Percentiles rank a stretch among this genome's conserved stretches.
Conservation (phyloP, 2,888 invertebrate genomes). For the Polyploca ridens region DNA sequence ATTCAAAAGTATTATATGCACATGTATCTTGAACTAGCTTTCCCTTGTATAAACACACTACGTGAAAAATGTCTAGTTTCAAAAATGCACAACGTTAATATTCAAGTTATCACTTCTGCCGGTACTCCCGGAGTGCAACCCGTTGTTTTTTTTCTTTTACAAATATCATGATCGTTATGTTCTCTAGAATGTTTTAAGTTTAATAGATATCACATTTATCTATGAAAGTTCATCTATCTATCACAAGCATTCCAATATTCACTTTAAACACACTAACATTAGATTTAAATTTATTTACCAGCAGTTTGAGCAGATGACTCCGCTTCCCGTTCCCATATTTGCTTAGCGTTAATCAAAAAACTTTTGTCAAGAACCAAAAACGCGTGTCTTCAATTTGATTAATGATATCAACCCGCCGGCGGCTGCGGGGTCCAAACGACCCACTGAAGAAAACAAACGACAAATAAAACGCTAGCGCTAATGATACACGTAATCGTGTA, state of each 20-base stretch:
- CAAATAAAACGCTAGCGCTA: slow-evolving; percentile 61
- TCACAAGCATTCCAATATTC: not conserved
- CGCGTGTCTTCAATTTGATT: slow-evolving; percentile 59
- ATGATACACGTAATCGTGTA: slow-evolving; percentile 76
- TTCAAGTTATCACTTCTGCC: too few species aligned
- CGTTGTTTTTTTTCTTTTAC: slow-evolving; percentile 13
- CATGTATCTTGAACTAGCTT: too few species aligned
- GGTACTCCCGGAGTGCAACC: too few species aligned
- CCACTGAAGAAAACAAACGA: slow-evolving; percentile 71
- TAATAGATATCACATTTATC: too few species aligned
- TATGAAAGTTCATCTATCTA: too few species aligned
- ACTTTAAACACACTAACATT: not conserved
- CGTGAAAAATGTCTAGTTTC: too few species aligned
- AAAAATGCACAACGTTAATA: too few species aligned
- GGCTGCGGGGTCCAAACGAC: slow-evolving; percentile 55
- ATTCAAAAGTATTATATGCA: too few species aligned
- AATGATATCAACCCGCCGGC: slow-evolving; percentile 69
- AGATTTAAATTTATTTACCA: not conserved
- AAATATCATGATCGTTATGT: not conserved
- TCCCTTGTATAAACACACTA: too few species aligned
- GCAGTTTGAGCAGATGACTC: not conserved
- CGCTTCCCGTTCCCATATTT: slow-evolving; percentile 65
- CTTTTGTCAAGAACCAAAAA: slow-evolving; percentile 69
- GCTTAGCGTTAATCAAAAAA: slow-evolving; percentile 73
- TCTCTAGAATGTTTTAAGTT: too few species aligned